Conservation (phyloP, 2,888 invertebrate species). For the Caenorhabditis sp. region DNA sequence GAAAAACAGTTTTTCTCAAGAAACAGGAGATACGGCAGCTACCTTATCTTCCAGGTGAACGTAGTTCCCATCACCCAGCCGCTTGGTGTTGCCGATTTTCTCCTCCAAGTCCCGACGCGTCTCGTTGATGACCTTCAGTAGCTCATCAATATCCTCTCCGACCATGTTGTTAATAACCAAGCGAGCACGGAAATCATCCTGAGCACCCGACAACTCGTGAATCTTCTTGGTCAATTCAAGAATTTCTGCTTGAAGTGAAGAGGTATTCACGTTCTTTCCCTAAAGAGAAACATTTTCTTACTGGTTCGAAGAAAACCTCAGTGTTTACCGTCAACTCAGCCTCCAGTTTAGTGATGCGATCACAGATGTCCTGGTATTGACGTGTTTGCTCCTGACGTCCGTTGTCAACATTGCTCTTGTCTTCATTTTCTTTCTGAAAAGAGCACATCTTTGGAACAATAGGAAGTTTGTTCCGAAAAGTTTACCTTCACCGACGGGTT, state of each 20-base stretch:
- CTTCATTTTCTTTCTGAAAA: slow-evolving; percentile 31
- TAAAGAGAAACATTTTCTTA: background rate
- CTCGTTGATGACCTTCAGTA: slow-evolving; percentile 55
- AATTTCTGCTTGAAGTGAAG: slow-evolving; percentile 23
- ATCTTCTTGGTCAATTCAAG: slow-evolving; percentile 22
- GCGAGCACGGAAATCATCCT: slow-evolving; percentile 13
- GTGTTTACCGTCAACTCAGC: slow-evolving; percentile 31
- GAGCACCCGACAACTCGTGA: slow-evolving; percentile 27
- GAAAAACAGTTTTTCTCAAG: background rate
- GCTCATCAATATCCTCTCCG: slow-evolving; percentile 48
- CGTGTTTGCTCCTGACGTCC: slow-evolving; percentile 47
- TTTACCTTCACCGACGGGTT: slow-evolving; percentile 39
- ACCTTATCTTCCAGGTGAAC: slow-evolving; percentile 55
- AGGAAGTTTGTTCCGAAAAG: slow-evolving; percentile 6
- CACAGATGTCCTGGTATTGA: slow-evolving; percentile 43
- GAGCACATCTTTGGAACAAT: slow-evolving; percentile 24
- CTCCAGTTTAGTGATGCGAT: slow-evolving; percentile 39
- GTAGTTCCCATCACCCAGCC: slow-evolving; percentile 50
- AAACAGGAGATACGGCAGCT: no score
- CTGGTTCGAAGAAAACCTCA: background rate
- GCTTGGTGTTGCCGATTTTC: slow-evolving; percentile 51
- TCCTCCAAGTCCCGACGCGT: slow-evolving; percentile 54
- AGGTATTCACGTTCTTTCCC: slow-evolving; percentile 4
- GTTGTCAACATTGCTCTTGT: slow-evolving; percentile 29
- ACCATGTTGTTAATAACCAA: slow-evolving; percentile 22